phyloP scores from a whole-genome alignment of 2,888 invertebrate species.

The Synergus gifuensis region DNA sequence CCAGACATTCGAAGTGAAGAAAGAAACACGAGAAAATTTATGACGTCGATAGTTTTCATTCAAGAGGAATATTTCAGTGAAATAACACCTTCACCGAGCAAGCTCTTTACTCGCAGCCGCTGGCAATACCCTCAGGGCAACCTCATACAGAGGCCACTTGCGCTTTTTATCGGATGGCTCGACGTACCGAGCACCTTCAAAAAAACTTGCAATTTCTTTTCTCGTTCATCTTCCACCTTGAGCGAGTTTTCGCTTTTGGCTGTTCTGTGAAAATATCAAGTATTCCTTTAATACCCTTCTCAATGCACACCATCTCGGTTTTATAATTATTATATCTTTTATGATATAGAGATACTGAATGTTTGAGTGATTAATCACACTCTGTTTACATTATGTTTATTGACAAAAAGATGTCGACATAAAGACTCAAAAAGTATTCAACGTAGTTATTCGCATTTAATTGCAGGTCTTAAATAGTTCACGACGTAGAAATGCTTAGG shows the following conservation, averaged over 20 bases:
- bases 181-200: slow-evolving; percentile 16
- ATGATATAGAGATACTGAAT: too few relatives aligned
- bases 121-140: slow-evolving; percentile 25
- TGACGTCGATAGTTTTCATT: slow-evolving; percentile 58
- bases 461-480: too few relatives aligned
- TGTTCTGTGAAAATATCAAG: not conserved
- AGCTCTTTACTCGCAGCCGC: slow-evolving; percentile 52
- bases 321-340: too few relatives aligned
- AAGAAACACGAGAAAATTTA: slow-evolving; percentile 54
- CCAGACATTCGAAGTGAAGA: slow-evolving; percentile 40
- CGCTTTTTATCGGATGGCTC: slow-evolving; percentile 37
- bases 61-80: slow-evolving; percentile 55
- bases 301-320: too few relatives aligned
- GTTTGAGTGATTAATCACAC: too few relatives aligned
- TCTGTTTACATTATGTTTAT: too few relatives aligned
- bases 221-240: slow-evolving; percentile 33
- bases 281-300: not conserved
- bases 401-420: too few relatives aligned
- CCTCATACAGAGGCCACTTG: slow-evolving; percentile 9
- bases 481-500: too few relatives aligned
- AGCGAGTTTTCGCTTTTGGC: not conserved
- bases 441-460: too few relatives aligned
- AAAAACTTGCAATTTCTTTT: slow-evolving; percentile 41
- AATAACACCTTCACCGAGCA: slow-evolving; percentile 50
- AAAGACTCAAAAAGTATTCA: too few relatives aligned